Conservation (phyloP, 2,113 vertebrate genomes). For the Marcusenius ussheri region DNA sequence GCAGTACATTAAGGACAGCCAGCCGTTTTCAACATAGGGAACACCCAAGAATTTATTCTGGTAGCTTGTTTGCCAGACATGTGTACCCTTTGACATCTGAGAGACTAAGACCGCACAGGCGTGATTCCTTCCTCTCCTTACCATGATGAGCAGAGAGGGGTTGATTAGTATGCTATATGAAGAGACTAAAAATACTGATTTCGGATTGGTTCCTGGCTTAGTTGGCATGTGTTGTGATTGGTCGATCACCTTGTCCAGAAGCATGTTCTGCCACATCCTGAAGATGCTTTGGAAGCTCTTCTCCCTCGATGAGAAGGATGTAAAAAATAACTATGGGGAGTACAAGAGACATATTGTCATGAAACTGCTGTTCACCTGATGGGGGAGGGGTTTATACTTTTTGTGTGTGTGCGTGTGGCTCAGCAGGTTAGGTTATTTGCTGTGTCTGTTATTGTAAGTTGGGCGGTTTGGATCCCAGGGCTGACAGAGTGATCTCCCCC, state of each 20-base stretch:
- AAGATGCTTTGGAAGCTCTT: conserved; percentile 82
- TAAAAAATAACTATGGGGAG: conserved; percentile 76
- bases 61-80: background rate
- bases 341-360: background rate
- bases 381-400: background rate
- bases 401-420: background rate
- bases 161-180: background rate
- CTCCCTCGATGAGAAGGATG: conserved; percentile 83
- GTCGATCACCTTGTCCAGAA: conserved; percentile 75
- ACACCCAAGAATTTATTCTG: background rate
- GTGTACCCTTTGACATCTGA: background rate
- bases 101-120: background rate
- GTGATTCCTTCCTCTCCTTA: background rate
- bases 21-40: background rate
- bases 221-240: too few species aligned
- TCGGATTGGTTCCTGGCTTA: background rate
- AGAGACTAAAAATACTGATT: background rate
- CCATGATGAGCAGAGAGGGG: background rate
- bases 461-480: too few species aligned
- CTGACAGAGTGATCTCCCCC: background rate
- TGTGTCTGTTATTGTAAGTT: too few species aligned
- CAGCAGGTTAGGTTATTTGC: background rate
- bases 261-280: conserved; percentile 84
- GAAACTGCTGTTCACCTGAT: background rate
- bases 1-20: background rate